Evolutionary conservation across 35 echinoderm and acorn worm species (phyloP), one percentile per base, ranked within the genome.

Genomic region (Apostichopus parvimensis): DNA sequence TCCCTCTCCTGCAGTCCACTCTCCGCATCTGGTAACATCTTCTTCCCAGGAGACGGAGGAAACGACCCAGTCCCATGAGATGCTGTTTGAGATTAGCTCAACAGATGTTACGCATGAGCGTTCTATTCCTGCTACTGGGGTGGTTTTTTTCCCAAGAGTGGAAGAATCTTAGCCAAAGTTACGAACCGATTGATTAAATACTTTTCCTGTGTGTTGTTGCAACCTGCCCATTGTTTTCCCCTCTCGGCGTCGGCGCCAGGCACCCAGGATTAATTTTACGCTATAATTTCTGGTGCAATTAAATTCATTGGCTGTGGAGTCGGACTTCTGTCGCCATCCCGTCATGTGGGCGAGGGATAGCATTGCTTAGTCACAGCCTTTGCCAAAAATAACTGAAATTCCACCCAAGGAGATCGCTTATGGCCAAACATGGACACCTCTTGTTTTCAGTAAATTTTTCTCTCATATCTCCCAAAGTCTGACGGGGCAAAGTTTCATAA

Each of bases 221-320:
- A 84, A 25, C 78, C 56, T 84, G 17, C 6, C 81, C 81, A 58
- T 84, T 59, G 81, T 59, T 59, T 84, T 13, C 52, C 24, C 54
- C 54, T 84, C 81, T 5, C 17, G 34, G 34, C 34, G 34, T 45
- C 34, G 34, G 34, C 12, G 58, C 54, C 54, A 17, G 81, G 81
- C 14, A 7, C 57, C 17, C 81, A 84, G 81, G 81, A 84, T 84
- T 84, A 84, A 84, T 84, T 84, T 84, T 84, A 84, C 81, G 81
- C 81, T 84, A 59, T 59, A 84, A 84, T 84, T 84, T 52, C 34
- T 59, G 57, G 53, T 55, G 54, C 81, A 84, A 84, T 84, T 84
- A 84, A 84, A 84, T 23, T 84, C 81, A 84, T 82, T 58, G 81
- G 81, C n/a, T 15, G 20, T 14, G 81, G 54, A 84, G 81, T 22